Base-by-base conservation (phyloP, 2,797 vertebrate genomes). In the Erpetoichthys calabaricus region DNA sequence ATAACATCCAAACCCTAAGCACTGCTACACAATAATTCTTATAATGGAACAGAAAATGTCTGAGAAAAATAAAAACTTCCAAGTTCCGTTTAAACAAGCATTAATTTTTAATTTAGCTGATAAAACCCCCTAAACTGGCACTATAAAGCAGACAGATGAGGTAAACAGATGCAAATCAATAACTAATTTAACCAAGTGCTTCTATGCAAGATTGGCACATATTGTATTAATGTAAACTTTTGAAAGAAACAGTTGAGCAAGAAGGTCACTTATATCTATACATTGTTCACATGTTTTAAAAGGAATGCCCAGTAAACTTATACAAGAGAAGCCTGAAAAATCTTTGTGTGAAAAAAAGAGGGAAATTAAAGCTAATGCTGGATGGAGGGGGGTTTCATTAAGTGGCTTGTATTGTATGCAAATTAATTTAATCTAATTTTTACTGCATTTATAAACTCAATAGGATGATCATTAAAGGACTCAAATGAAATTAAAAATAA, bases 351-450 rank as follows among this genome's bases (percentile, higher is more conserved):
- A 94, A 97, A 91, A 93, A 92, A 87, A 93, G 90, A 96, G 94
- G 93, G 94, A 98, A 99, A 97, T 98, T 91, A 94, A 93, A 98
- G 90, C 91, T 87, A 89, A 91, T 91, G 92, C 89, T 75, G 90
- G 72, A 77, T 89, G 90, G 91, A 88, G 91, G 85, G 90, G 88
- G 86, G 90, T 89, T 97, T 99, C 94, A 99, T 99, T 99, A 96
- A 99, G 92, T 94, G 92, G 91, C 94, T 90, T 97, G 94, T 97
- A 97, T 93, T 91, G 90, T 99, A 99, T 99, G 96, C 94, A 99
- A 99, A 99, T 99, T 92, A 98, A 92, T 97, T 97, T 97, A 94
- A 91, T 92, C 91, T 91, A 92, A 89, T 91, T 91, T 95, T 97
- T 97, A 96, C 94, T 89, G 93, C 93, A 97, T 98, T 93, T 94